These are phyloP conservation scores for Caenorhabditis tropicalis DNA, from an alignment of 1,140 invertebrate genomes.

Conservation along the genomic window DNA sequence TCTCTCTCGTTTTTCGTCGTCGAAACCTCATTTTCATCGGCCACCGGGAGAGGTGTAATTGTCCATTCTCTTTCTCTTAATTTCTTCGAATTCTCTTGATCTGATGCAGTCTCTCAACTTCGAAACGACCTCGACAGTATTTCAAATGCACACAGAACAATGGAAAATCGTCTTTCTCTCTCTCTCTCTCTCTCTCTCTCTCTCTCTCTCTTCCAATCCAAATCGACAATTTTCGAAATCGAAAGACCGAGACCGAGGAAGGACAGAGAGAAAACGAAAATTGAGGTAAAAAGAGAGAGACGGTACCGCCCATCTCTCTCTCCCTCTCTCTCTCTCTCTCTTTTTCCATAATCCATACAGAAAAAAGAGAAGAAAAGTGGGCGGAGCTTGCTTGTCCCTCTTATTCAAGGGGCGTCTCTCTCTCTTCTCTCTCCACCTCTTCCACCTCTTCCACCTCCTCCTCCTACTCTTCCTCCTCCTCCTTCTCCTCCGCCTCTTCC, in stretches of 20 bases:
- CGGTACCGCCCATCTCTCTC: not conserved
- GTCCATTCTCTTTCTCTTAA: not conserved
- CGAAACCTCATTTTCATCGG: not conserved
- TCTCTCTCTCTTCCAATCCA: not conserved
- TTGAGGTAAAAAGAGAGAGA: not conserved
- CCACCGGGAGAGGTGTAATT: not conserved
- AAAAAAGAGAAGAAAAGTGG: slow-evolving; percentile 28
- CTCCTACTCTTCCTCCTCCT: not conserved
- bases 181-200: not conserved
- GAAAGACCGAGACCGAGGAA: not conserved
- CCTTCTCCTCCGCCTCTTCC: not conserved
- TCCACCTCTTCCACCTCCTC: not conserved
- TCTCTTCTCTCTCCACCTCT: not conserved
- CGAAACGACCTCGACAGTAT: slow-evolving; percentile 8
- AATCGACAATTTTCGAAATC: slow-evolving; percentile 21
- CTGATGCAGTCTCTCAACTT: not conserved
- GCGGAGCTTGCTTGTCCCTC: slow-evolving; percentile 36
- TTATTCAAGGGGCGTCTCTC: not conserved
- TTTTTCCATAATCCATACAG: not conserved
- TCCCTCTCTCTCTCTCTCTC: no score
- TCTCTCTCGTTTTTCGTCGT: not conserved
- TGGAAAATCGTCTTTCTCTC: not conserved
- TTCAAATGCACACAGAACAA: slow-evolving; percentile 37
- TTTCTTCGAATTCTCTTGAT: not conserved
- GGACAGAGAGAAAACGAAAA: not conserved